Evolutionary conservation across 2,888 invertebrate species (phyloP), one percentile per base, ranked within the genome.

Genomic region (Melieria crassipennis): DNA sequence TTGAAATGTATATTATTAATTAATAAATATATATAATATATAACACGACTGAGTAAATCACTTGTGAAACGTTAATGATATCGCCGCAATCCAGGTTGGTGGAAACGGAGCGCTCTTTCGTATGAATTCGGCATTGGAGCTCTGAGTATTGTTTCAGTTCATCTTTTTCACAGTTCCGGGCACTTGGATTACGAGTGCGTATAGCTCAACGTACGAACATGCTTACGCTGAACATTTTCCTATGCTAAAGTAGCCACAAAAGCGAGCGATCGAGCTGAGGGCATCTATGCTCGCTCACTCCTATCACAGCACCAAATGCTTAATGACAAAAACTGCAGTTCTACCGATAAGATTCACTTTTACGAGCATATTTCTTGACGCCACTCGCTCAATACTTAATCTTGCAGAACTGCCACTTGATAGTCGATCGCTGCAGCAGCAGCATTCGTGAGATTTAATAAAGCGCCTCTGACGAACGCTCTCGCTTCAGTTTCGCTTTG

Each of bases 1-100:
- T 65, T 65, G 70, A 75, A 74, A 72, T 73, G 72, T 75, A 75
- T 73, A 76, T 76, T 73, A 75, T 71, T 72, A 73, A 72, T 74
- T 71, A 76, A 78, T 78, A 81, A 56, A 62, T 69, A 69, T 63
- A 63, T 69, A 47, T n/a, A 67, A 69, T 69, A 69, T 62, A 67
- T 67, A 61, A 63, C 81, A 84, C 81, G 85, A 84, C 84, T 85
- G 85, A 84, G 85, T 81, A 81, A 79, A 78, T 75, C 82, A 84
- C 85, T 84, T 85, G 80, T 79, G 76, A 82, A 81, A 84, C 76
- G 80, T 79, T 80, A 79, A 77, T 78, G 76, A 78, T 77, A 76
- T 5, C 9, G 52, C 5, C 52, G 13, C 52, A 52, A 10, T 7
- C 30, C 9, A 43, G 43, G 7, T 50, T 50, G 50, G 50, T 11